Conservation (phyloP, 1,140 invertebrate genomes). For the Papilio machaon region DNA sequence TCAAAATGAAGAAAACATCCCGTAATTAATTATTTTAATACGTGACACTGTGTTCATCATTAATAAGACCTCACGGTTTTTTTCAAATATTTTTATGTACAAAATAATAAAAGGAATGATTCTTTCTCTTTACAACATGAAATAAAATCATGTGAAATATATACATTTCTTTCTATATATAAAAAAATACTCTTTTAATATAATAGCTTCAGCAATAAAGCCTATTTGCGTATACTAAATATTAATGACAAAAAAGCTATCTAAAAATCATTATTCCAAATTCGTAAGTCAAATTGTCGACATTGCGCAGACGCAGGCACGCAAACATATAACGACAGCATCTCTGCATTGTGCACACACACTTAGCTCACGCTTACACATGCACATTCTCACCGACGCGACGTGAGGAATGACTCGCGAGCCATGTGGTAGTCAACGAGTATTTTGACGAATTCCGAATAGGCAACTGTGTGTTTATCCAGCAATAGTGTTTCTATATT, state of each 20-base stretch:
- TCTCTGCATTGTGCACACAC: conserved; percentile 18
- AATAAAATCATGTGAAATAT: no score
- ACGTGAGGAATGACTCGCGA: conserved; percentile 68
- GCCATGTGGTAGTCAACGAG: conserved; percentile 75
- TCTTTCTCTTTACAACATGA: no score
- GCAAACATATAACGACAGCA: conserved; percentile 41
- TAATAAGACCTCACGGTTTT: no score
- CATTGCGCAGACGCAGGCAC: conserved; percentile 40
- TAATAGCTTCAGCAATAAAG: no score
- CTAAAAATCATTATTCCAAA: conserved; percentile 3
- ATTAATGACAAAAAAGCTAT: not conserved
- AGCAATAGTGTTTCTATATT: conserved; percentile 33
- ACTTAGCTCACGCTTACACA: conserved; percentile 31
- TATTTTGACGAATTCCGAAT: conserved; percentile 81
- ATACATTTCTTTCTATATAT: no score
- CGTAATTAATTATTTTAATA: no score
- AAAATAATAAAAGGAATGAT: no score
- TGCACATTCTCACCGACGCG: conserved; percentile 45
- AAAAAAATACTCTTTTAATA: no score
- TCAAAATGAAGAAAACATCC: no score
- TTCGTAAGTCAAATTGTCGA: conserved; percentile 22
- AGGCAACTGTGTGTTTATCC: conserved; percentile 55
- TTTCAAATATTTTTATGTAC: no score
- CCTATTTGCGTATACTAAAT: not conserved
- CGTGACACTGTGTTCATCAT: no score